Percentiles rank a stretch among this genome's conserved stretches.
phyloP scores from a whole-genome alignment of 1,140 invertebrate species.

The Cardiocondyla obscurior region DNA sequence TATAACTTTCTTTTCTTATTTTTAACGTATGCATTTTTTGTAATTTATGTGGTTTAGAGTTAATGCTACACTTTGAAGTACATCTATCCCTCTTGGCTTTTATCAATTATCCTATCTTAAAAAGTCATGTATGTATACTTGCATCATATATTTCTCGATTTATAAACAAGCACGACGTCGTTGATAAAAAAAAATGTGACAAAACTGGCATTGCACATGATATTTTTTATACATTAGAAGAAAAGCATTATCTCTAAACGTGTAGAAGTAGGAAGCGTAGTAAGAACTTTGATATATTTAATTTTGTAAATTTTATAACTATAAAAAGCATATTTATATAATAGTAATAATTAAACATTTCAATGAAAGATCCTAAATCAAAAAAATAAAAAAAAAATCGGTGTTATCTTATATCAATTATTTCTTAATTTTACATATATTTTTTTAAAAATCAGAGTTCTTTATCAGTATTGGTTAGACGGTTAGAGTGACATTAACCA shows the following conservation, averaged over 20 bases:
- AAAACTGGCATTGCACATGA: slow-evolving; percentile 42
- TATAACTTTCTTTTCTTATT: slow-evolving; percentile 24
- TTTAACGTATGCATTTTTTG: slow-evolving; percentile 41
- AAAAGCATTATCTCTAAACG: slow-evolving; percentile 73
- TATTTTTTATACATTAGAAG: slow-evolving; percentile 19
- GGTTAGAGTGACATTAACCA: slow-evolving; percentile 70
- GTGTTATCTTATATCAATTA: no score
- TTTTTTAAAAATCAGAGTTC: slow-evolving; percentile 30
- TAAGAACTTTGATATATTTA: slow-evolving; percentile 36
- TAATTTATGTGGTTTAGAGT: slow-evolving; percentile 69
- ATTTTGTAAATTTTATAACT: neutral
- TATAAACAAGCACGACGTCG: slow-evolving; percentile 30
- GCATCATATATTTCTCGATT: slow-evolving; percentile 27
- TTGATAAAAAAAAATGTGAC: slow-evolving; percentile 5
- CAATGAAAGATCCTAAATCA: no score
- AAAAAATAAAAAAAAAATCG: neutral
- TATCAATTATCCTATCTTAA: slow-evolving; percentile 35
- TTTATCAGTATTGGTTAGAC: slow-evolving; percentile 38
- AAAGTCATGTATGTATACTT: slow-evolving; percentile 6
- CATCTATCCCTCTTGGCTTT: slow-evolving; percentile 31
- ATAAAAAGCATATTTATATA: neutral
- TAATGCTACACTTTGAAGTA: slow-evolving; percentile 64
- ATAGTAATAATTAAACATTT: no score
- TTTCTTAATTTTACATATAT: neutral
- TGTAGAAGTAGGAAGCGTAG: slow-evolving; percentile 27